These are phyloP conservation scores for Eupeodes corollae DNA, from an alignment of 1,140 invertebrate species.

Conservation along the genomic window DNA sequence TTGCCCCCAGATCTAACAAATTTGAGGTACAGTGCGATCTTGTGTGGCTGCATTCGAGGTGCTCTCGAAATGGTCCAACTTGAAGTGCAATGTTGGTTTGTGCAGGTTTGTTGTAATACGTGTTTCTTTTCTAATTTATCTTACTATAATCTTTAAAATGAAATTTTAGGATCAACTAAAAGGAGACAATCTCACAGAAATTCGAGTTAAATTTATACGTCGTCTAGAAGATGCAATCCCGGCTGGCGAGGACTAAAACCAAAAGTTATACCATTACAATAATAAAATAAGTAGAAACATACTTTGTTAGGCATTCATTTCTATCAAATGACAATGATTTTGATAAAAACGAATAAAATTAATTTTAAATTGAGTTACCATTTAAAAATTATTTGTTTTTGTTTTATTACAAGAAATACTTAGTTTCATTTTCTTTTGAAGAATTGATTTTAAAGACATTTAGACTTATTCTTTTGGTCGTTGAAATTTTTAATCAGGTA, in stretches of 20 bases:
- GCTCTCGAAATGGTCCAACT: constrained; percentile 93
- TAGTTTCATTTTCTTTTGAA: no score
- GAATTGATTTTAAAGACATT: no score
- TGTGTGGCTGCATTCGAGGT: constrained; percentile 87
- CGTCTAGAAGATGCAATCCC: constrained; percentile 95
- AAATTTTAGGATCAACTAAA: constrained; percentile 75
- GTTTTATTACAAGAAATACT: no score
- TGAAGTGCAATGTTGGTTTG: constrained; percentile 68
- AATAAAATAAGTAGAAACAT: no score
- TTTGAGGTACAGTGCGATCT: constrained; percentile 89
- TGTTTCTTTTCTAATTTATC: not conserved
- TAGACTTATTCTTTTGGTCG: no score
- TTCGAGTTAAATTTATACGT: constrained; percentile 90
- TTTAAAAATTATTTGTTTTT: no score
- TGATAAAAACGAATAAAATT: no score
- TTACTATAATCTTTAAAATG: not conserved
- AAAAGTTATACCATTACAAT: not conserved
- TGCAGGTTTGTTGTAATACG: constrained; percentile 42
- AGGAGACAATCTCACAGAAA: constrained; percentile 87
- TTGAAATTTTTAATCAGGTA: no score
- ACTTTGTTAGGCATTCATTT: no score
- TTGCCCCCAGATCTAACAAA: constrained; percentile 78
- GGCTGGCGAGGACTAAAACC: constrained; percentile 83
- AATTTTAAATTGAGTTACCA: no score
- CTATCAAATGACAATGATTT: no score